phyloP scores from a whole-genome alignment of 2,888 invertebrate species.

The Cabera pusaria region DNA sequence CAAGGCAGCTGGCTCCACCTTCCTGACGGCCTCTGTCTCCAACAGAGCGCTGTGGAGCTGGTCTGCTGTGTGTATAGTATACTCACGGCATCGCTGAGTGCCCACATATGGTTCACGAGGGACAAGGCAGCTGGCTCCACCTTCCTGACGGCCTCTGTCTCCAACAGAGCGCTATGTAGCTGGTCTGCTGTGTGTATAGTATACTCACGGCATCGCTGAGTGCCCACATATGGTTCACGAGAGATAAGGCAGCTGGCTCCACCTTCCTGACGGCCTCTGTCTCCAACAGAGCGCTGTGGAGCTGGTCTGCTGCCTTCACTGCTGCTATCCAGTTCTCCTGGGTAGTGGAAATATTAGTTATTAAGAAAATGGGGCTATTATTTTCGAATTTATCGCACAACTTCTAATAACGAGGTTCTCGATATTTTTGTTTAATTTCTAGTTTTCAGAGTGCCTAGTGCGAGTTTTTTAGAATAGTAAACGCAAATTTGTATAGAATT shows the following conservation, averaged over 20 bases:
- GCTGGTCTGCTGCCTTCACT: constrained; percentile 73
- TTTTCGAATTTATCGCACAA: no score
- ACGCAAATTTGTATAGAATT: no score
- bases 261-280: constrained; percentile 55
- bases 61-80: no score
- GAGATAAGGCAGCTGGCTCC: constrained; percentile 67
- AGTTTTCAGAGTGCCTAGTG: no score
- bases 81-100: constrained; percentile 68
- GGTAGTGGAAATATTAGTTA: no score
- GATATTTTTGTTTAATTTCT: no score
- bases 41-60: constrained; percentile 71
- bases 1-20: constrained; percentile 63
- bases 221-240: constrained; percentile 78
- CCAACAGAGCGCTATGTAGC: constrained; percentile 68
- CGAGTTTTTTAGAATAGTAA: no score
- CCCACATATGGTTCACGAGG: constrained; percentile 77
- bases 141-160: constrained; percentile 54
- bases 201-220: constrained; percentile 68
- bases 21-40: constrained; percentile 55
- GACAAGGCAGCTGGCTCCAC: constrained; percentile 69
- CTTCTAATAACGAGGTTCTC: no score
- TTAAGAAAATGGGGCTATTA: no score
- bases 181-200: constrained; percentile 74
- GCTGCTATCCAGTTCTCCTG: constrained; percentile 78
- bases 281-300: constrained; percentile 69